These are phyloP conservation scores for Rhinophrynus dorsalis DNA, from an alignment of 2,797 vertebrate genomes.

Conservation along the genomic window DNA sequence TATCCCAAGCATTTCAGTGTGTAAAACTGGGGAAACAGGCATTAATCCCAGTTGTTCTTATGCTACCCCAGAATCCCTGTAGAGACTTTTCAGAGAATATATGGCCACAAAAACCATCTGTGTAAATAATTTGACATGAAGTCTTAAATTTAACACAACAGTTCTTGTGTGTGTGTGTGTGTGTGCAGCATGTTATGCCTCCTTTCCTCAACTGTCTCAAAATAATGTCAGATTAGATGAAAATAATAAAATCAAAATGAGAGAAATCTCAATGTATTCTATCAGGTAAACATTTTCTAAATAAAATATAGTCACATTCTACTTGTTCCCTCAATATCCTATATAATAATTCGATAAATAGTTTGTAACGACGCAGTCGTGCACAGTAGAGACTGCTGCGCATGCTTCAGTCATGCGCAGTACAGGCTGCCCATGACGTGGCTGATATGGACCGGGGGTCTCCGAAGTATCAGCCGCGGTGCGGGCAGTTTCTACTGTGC, in stretches of 20 bases:
- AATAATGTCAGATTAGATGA: neutral
- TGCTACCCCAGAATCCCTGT: constrained; percentile 64
- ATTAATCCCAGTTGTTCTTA: constrained; percentile 65
- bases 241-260: neutral
- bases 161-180: constrained; percentile 55
- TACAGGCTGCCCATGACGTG: no score
- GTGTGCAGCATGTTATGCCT: constrained; percentile 57
- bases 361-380: no score
- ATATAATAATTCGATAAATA: no score
- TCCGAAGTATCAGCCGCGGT: no score
- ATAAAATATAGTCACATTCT: no score
- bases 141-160: constrained; percentile 65
- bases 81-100: constrained; percentile 66
- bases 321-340: no score
- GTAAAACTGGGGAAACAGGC: constrained; percentile 65
- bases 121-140: constrained; percentile 68
- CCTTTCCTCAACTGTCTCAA: constrained; percentile 24
- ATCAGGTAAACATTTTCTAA: no score
- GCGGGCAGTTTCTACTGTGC: no score
- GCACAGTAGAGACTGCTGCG: no score
- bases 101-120: constrained; percentile 68
- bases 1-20: constrained; percentile 72
- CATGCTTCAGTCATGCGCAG: no score
- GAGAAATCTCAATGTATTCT: no score
- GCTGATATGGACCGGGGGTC: no score